Percentiles rank a stretch among this genome's conserved stretches.
phyloP scores from a whole-genome alignment of 2,113 vertebrate species.

The Lycocorax pyrrhopterus region DNA sequence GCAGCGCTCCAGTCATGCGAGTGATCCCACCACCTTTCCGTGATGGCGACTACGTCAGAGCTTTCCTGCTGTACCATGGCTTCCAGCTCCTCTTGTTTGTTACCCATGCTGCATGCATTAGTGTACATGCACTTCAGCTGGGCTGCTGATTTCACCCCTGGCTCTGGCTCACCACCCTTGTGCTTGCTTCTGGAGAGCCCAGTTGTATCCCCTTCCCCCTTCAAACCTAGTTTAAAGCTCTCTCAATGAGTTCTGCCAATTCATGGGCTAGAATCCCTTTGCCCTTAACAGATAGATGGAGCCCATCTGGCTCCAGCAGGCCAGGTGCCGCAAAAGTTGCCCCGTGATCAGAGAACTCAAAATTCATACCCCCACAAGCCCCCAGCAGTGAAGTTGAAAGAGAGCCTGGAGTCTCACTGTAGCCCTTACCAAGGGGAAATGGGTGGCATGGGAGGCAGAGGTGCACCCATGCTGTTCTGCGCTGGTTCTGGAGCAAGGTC shows the following conservation, averaged over 20 bases:
- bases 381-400: not conserved
- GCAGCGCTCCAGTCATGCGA: too few relatives aligned
- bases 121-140: not conserved
- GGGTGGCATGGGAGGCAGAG: not conserved
- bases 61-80: too few relatives aligned
- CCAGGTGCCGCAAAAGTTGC: too few relatives aligned
- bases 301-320: too few relatives aligned
- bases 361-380: not conserved
- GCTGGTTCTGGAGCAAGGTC: not conserved
- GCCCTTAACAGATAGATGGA: too few relatives aligned
- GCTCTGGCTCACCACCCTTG: not conserved
- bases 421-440: not conserved
- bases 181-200: not conserved
- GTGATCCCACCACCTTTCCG: too few relatives aligned
- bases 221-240: not conserved
- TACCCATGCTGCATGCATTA: not conserved
- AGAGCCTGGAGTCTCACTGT: not conserved
- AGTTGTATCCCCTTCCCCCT: not conserved
- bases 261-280: too few relatives aligned
- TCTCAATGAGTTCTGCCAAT: not conserved
- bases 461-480: accelerated
- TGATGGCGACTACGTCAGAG: too few relatives aligned
- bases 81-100: not conserved
- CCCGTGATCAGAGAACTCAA: not conserved
- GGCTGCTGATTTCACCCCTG: not conserved